Evolutionary conservation across 2,797 vertebrate species (phyloP).

Genomic region (Sphenopsis melanotis): DNA sequence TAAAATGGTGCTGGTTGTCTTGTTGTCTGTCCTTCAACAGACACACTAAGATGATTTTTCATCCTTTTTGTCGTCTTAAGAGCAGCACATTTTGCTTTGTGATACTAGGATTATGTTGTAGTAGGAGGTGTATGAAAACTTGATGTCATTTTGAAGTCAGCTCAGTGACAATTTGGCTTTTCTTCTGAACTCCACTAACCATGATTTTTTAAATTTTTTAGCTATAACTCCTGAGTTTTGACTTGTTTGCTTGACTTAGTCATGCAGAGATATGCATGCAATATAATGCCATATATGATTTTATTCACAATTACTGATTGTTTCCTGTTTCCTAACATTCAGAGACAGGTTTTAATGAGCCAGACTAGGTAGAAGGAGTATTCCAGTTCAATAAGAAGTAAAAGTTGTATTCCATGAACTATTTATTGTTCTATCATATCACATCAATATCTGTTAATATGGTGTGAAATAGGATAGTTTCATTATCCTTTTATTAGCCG

Average conservation of each 20-base stretch:
- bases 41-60: not conserved
- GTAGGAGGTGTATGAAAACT: not conserved
- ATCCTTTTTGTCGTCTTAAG: not conserved
- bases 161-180: not conserved
- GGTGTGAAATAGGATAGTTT: not conserved
- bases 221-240: not conserved
- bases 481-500: not conserved
- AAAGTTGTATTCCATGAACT: not conserved
- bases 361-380: not conserved
- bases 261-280: not conserved
- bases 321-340: not conserved
- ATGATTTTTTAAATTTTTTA: rapidly evolving
- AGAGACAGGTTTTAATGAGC: not conserved
- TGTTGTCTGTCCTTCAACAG: not conserved
- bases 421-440: not conserved
- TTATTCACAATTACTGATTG: not conserved
- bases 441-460: not conserved
- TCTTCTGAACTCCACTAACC: not conserved
- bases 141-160: not conserved
- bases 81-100: not conserved
- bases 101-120: not conserved
- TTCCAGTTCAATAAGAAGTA: not conserved
- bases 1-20: not conserved
- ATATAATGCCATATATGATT: not conserved
- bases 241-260: not conserved